Base-by-base conservation (phyloP, 2,888 invertebrate species). In the Nephrocerus scutellatus region DNA sequence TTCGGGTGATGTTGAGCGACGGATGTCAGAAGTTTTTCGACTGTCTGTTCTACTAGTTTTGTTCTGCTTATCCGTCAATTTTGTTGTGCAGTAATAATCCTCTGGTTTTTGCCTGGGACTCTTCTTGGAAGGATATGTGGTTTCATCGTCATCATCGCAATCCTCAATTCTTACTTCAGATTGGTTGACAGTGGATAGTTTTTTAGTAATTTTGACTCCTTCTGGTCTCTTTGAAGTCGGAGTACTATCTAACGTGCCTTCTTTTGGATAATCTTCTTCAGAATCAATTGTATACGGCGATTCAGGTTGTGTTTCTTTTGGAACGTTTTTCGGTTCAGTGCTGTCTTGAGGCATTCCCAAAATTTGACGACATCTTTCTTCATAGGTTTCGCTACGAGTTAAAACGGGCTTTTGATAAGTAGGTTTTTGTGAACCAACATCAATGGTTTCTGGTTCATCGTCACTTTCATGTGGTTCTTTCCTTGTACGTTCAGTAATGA, bases 361-460 rank as follows among this genome's bases (percentile, higher is more conserved):
- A 51, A 82, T 82, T 54, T 80, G 76, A 23, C 78, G 72, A 49
- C 82, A 82, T 21, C 82, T 71, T 59, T 82, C 82, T 60, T 82
- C 82, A 47, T 82, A 83, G 2, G 82, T 82, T 62, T 83, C 82
- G 23, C 79, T 75, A 51, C 81, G 71, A 47, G 74, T 75, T 22
- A 76, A 60, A 2, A 79, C 75, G 24, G 77, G 75, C 49, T 74
- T 77, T 16, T 68, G 56, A 28, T 46, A 60, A 49, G 74, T 75
- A 0, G 69, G 59, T n/a, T n/a, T n/a, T n/a, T n/a, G n/a, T n/a
- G n/a, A n/a, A n/a, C n/a, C n/a, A n/a, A n/a, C 16, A 16, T 16
- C 18, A 8, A 26, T 13, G 15, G 6, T 4, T 3, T 4, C 19
- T 18, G 20, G 24, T 10, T 34, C 30, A 9, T 19, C 24, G n/a